phyloP scores from a whole-genome alignment of 2,113 vertebrate species.

The Alouatta palliata region DNA sequence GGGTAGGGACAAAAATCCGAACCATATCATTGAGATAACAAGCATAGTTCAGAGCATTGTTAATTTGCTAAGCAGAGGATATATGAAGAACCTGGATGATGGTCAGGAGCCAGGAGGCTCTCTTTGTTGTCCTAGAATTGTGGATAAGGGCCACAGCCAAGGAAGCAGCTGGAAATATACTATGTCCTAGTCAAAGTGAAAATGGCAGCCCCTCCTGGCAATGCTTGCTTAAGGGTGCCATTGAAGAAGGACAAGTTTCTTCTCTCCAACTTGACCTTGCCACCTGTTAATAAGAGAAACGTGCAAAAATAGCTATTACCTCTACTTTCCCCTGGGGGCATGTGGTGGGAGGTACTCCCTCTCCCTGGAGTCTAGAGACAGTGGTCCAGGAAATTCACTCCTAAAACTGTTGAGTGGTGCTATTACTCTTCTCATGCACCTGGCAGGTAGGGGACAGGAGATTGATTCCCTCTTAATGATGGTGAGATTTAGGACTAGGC shows the following conservation, averaged over 20 bases:
- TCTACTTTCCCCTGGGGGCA: not conserved
- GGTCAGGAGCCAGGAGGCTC: not conserved
- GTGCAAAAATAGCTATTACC: not conserved
- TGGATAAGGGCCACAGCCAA: not conserved
- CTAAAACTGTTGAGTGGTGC: not conserved
- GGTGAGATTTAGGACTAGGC: not conserved
- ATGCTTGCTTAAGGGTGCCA: not conserved
- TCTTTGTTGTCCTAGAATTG: not conserved
- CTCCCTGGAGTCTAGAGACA: not conserved
- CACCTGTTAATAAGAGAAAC: not conserved
- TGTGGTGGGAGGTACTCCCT: not conserved
- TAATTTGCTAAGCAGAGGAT: not conserved
- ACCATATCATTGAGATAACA: no score
- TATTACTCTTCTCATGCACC: not conserved
- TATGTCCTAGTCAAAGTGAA: not conserved
- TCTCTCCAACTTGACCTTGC: no score
- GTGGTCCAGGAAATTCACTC: not conserved
- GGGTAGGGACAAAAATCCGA: no score
- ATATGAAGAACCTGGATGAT: not conserved
- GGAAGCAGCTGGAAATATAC: not conserved
- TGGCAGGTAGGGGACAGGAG: not conserved
- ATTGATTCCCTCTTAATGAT: not conserved
- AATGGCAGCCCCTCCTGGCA: not conserved
- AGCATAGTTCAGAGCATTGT: not conserved
- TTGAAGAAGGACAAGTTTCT: not conserved